These are phyloP conservation scores for Malaclemys terrapin DNA, from an alignment of 2,113 vertebrate species.

Conservation along the genomic window DNA sequence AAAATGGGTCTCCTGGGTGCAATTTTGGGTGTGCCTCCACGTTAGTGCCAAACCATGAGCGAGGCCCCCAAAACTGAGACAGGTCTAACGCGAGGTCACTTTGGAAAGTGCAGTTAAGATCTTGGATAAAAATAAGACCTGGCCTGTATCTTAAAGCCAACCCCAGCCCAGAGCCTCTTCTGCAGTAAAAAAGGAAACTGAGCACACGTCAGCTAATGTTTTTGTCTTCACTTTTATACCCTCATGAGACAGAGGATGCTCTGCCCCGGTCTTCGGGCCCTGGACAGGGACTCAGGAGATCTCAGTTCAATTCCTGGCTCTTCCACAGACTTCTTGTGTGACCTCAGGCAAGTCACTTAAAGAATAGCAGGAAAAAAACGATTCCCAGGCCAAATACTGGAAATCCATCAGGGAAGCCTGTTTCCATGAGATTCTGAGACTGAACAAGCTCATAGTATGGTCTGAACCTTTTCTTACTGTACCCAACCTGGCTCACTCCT, in stretches of 20 bases:
- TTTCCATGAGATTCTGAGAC: background rate
- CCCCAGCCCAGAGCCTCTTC: fast-evolving
- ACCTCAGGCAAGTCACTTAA: background rate
- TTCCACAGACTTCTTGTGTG: background rate
- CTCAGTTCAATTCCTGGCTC: background rate
- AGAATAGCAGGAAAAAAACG: background rate
- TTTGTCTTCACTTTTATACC: background rate
- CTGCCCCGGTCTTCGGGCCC: background rate
- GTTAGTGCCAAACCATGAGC: background rate
- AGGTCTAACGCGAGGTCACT: background rate
- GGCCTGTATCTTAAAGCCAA: background rate
- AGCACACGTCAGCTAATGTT: background rate
- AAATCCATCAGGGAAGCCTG: background rate
- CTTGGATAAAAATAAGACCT: background rate
- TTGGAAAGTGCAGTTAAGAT: background rate
- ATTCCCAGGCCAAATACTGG: background rate
- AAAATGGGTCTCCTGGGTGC: background rate
- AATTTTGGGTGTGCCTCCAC: background rate
- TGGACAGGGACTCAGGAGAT: background rate
- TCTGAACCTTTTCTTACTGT: background rate
- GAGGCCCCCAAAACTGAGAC: background rate
- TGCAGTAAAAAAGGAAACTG: background rate
- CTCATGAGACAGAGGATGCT: background rate
- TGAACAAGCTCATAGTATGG: background rate
- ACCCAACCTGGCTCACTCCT: background rate